Conservation (phyloP, 2,113 vertebrate genomes). For the Mesocricetus auratus region DNA sequence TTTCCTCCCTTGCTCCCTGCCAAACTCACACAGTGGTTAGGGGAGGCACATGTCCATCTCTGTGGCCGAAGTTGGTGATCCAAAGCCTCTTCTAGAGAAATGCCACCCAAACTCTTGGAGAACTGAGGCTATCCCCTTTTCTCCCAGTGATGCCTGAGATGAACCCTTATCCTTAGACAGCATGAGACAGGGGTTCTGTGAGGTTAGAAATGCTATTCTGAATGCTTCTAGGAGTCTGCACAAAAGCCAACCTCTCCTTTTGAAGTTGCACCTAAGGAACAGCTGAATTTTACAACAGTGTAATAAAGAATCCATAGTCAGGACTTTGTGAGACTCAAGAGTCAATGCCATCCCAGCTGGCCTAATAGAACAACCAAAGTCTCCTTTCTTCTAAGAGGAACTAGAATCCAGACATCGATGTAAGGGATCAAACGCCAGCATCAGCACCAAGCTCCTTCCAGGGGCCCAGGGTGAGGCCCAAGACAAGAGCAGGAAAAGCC, state of each 20-base stretch:
- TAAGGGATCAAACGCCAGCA: background rate
- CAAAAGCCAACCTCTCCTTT: background rate
- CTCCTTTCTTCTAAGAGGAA: background rate
- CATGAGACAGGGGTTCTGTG: background rate
- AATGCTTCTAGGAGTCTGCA: background rate
- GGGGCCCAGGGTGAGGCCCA: background rate
- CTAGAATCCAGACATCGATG: background rate
- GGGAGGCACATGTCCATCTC: rapidly evolving
- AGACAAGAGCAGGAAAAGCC: background rate
- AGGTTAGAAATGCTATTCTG: background rate
- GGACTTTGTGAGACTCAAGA: conserved; percentile 12
- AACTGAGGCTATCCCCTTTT: background rate
- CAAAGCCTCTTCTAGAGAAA: background rate
- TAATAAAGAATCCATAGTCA: background rate
- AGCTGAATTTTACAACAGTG: background rate
- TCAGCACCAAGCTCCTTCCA: background rate
- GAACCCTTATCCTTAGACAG: background rate
- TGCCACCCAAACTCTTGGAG: background rate
- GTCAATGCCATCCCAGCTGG: background rate
- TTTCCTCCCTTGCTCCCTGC: background rate
- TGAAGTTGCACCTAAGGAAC: background rate
- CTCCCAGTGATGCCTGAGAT: background rate
- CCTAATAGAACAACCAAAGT: background rate
- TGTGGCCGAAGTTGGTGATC: background rate
- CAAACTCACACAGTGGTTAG: background rate